phyloP scores from a whole-genome alignment of 2,797 vertebrate species.

The Geotrypetes seraphini region DNA sequence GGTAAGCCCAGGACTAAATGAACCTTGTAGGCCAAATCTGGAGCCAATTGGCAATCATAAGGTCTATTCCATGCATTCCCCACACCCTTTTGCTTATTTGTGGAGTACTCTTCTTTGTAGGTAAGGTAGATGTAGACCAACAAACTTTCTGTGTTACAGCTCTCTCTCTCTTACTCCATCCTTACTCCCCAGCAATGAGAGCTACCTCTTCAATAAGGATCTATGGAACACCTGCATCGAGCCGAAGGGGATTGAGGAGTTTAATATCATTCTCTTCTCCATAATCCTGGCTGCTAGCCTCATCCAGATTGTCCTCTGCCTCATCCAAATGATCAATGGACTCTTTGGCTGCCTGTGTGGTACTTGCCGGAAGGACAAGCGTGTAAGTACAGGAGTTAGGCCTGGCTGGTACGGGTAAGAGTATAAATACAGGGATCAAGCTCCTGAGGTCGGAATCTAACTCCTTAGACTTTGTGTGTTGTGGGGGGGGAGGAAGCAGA shows the following conservation, averaged over 20 bases:
- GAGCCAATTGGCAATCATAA: background rate
- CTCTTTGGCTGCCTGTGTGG: conserved; percentile 64
- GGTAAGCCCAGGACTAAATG: no score
- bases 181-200: conserved; percentile 13
- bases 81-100: no score
- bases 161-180: background rate
- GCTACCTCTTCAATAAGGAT: conserved; percentile 39
- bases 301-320: conserved; percentile 52
- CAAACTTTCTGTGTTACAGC: no score
- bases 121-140: no score
- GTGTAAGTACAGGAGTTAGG: background rate
- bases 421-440: no score
- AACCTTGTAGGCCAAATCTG: background rate
- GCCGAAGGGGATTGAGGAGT: conserved; percentile 48
- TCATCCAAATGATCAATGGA: conserved; percentile 61
- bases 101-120: no score
- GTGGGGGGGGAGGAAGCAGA: no score
- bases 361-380: conserved; percentile 32
- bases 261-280: conserved; percentile 56
- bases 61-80: background rate
- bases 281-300: conserved; percentile 42
- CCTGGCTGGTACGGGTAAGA: no score
- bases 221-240: conserved; percentile 26
- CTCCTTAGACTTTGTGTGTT: no score
- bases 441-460: no score